Evolutionary conservation across 2,113 vertebrate genomes (phyloP), one percentile per base, ranked within the genome.

Genomic region (Larimichthys crocea): DNA sequence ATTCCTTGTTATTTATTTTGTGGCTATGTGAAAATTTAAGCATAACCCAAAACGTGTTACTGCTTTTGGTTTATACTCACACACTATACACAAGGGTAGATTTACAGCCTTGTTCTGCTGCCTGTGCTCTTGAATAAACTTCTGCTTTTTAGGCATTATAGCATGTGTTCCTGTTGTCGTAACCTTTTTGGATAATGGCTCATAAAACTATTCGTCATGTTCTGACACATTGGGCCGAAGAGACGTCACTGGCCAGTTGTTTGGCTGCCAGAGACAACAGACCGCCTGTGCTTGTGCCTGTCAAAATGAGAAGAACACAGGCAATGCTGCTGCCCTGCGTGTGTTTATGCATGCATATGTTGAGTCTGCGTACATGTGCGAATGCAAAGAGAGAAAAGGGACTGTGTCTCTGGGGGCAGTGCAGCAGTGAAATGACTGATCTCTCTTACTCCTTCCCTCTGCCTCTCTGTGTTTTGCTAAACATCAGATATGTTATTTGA

Each of bases 231-330:
- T 24, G 59, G 62, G 69, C 52, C 78, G 62, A 66, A 71, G 71
- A 57, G n/a, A 91, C 77, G 79, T 91, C 88, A 90, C 55, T 53
- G 82, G 74, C 79, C 68, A 20, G 42, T 57, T 89, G 85, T 91
- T 89, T 82, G 70, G 73, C 86, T 88, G 86, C 89, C 89, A 92
- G 90, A 79, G 82, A 92, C 90, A 92, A 91, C 84, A 92, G 55
- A 70, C 66, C 71, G 77, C 59, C 75, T 88, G 76, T 80, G 76
- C 50, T 74, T 83, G 66, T 67, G 79, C 66, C 75, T 66, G 63
- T 74, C 67, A 20, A 70, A 80, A 40, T 46, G 67, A 85, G 74
- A 88, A 83, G 74, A 88, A 83, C n/a, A 44, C 67, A 73, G 79
- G 70, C 78, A 29, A 26, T 50, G 69, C 56, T 59, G 48, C 67